Evolutionary conservation across 2,113 vertebrate species (phyloP), one percentile per base, ranked within the genome.

Genomic region (Phoenicopterus ruber): DNA sequence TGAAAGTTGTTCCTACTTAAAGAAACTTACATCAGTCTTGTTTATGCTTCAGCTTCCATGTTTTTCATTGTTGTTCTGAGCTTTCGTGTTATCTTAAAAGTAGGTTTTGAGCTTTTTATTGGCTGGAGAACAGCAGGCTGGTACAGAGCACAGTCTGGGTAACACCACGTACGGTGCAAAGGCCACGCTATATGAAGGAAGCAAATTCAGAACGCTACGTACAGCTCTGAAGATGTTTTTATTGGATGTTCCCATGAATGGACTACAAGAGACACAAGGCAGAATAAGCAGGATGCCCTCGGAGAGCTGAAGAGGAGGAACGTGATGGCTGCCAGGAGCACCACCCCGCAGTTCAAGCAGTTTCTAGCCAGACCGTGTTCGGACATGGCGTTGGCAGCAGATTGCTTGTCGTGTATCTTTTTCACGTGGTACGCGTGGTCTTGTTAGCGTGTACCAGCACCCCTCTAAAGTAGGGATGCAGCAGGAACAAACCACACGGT

Each of bases 141-240:
- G 66, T 67, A 17, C 38, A 47, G 44, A 82, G 57, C 62, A 29
- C 32, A 6, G 55, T 21, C 47, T 90, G 55, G 46, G 71, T 76
- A 76, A 32, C 47, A 19, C 46, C 28, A 28, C 4, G 0, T 10
- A 17, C 0, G 0, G 34, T 82, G 34, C 31, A 74, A 82, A 74
- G 17, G 40, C 63, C 54, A 26, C 26, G 5, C 31, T 31, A 6
- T 70, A 28, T 21, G 34, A 46, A 74, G 63, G n/a, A 55, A 42
- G 52, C 32, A 63, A 76, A 55, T 55, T 72, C 71, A 67, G 72
- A 88, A 34, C n/a, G 17, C 47, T 78, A 0, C 50, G 54, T 58
- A 42, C 9, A 50, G 4, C 17, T 72, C 25, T 79, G 47, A 71
- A 63, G 73, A 3, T 47, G 17, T 26, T 85, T 85, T 88, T 92